Percentiles rank a stretch among this genome's conserved stretches.
phyloP scores from a whole-genome alignment of 2,113 vertebrate genomes.

The Elaphurus davidianus region DNA sequence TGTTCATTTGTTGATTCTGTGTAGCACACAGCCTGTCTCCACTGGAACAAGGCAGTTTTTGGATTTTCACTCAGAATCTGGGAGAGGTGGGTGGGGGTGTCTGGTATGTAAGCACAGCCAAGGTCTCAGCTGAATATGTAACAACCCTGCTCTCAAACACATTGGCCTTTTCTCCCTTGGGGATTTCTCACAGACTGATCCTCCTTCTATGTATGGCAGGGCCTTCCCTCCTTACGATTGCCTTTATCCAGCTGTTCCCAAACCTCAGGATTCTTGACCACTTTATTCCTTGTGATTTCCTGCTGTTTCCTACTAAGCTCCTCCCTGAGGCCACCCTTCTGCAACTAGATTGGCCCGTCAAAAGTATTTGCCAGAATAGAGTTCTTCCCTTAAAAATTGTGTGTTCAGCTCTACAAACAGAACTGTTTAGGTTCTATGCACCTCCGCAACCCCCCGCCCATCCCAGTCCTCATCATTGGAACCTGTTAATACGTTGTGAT shows the following conservation, averaged over 20 bases:
- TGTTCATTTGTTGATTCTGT: neutral
- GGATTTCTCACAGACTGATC: neutral
- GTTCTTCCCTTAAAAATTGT: neutral
- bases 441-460: rapidly evolving
- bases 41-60: neutral
- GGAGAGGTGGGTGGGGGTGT: neutral
- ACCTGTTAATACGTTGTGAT: neutral
- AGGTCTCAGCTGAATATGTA: neutral
- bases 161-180: neutral
- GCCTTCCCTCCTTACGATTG: neutral
- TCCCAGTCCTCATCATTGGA: neutral
- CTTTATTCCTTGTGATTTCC: neutral
- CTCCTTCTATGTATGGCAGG: neutral
- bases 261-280: neutral
- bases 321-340: neutral
- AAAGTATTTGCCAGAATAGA: neutral
- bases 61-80: neutral
- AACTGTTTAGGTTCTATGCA: neutral
- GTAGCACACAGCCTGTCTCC: neutral
- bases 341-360: neutral
- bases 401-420: neutral
- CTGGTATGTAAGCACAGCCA: neutral
- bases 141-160: neutral
- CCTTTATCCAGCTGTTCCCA: neutral
- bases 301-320: neutral